Evolutionary conservation across 1,140 invertebrate species (phyloP).

Genomic region (Eriosoma lanigerum): DNA sequence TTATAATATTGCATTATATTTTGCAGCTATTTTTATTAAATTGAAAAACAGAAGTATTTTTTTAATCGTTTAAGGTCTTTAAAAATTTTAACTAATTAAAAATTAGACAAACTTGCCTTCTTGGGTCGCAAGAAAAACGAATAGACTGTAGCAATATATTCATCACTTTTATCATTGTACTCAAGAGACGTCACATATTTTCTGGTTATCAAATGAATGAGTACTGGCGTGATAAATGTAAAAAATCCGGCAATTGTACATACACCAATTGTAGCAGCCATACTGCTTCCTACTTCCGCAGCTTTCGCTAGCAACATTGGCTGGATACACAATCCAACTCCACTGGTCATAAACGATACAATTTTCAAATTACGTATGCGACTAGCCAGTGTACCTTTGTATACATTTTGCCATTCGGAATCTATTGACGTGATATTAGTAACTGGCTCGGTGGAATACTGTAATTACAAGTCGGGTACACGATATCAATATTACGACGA

Average conservation of each 20-base stretch:
- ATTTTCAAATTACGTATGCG: slow-evolving; percentile 64
- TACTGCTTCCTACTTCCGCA: slow-evolving; percentile 61
- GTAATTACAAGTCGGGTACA: neutral
- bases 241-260: slow-evolving; percentile 74
- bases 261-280: slow-evolving; percentile 63
- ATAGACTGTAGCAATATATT: slow-evolving; percentile 68
- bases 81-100: neutral
- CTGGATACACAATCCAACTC: slow-evolving; percentile 68
- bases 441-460: neutral
- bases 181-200: slow-evolving; percentile 80
- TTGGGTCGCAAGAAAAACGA: slow-evolving; percentile 44
- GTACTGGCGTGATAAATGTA: slow-evolving; percentile 77
- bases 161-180: slow-evolving; percentile 67
- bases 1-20: too few relatives aligned
- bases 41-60: too few relatives aligned
- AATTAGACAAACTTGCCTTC: slow-evolving; percentile 52
- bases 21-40: too few relatives aligned
- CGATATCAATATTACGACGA: neutral
- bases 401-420: slow-evolving; percentile 4
- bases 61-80: too few relatives aligned
- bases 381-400: neutral
- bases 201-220: slow-evolving; percentile 80
- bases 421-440: neutral
- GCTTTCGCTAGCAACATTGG: slow-evolving; percentile 71
- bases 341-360: slow-evolving; percentile 77